A percentile compares a stretch with the other conserved stretches of the same genome.
These are phyloP conservation scores for Azemiops feae DNA, from an alignment of 2,113 vertebrate species.

Conservation along the genomic window DNA sequence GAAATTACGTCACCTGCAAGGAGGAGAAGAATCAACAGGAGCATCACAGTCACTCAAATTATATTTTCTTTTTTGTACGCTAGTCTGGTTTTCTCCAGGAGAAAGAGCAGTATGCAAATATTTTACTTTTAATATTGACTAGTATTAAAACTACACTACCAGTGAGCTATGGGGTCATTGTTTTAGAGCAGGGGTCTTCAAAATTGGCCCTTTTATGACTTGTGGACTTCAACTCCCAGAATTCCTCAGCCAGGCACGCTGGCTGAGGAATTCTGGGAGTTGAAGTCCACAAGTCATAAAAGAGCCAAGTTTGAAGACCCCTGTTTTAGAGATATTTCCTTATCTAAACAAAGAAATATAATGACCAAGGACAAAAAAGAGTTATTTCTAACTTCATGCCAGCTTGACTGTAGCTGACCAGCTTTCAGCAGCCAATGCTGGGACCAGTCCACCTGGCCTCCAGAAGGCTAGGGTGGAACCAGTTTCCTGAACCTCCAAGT, in stretches of 20 bases:
- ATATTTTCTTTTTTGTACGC: too few species aligned
- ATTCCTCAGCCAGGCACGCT: too few species aligned
- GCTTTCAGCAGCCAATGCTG: neutral
- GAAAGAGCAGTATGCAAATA: neutral
- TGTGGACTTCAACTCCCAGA: too few species aligned
- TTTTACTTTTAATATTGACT: neutral
- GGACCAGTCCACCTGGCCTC: neutral
- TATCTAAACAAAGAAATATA: neutral
- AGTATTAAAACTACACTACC: neutral
- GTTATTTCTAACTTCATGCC: neutral
- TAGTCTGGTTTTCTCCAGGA: neutral
- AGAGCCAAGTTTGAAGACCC: too few species aligned
- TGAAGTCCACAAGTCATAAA: too few species aligned
- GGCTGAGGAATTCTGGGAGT: too few species aligned
- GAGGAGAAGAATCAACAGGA: neutral
- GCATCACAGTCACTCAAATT: neutral
- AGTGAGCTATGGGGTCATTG: neutral
- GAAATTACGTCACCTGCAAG: slow-evolving; percentile 81
- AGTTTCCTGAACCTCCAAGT: neutral
- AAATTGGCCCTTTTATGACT: too few species aligned
- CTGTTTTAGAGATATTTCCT: neutral
- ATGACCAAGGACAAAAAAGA: neutral
- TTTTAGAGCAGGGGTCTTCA: neutral
- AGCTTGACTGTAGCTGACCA: neutral
- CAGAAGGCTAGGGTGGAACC: neutral